Base-by-base conservation (phyloP, 1,140 invertebrate genomes). In the Procambarus clarkii region DNA sequence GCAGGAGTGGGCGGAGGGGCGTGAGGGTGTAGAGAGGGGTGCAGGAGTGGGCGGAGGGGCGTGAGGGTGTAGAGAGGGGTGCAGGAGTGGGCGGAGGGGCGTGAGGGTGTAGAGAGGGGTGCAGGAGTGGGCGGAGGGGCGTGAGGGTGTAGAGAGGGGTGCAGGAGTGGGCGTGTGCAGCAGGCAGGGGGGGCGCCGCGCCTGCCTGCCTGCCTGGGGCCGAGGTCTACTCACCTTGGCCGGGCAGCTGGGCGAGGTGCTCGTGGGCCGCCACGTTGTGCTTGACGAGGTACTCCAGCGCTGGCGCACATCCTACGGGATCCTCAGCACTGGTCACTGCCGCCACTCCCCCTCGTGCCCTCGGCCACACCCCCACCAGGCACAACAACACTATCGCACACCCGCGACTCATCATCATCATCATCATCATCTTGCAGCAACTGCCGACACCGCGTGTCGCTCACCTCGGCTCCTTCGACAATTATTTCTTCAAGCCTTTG, bases 231-330 rank as follows among this genome's bases (percentile, higher is more conserved):
- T 85, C 69, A 85, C 83, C 83, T 48, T 85, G 44, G 83, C 83
- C 69, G 21, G 83, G 83, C n/a, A 85, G 83, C 44, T 74, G 83
- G 21, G 83, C 64, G 5, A 85, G 83, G 46, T 85, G 83, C 45
- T 85, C 83, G 45, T 85, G 83, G 83, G 34, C 46, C 45, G 34
- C 83, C 15, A 85, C 21, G 64, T 85, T 74, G 21, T 85, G 64
- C 21, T 85, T 60, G 2, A 85, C 13, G 15, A 85, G 83, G 44
- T 69, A 71, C 44, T 85, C 13, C 44, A 85, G 45, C 11, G 83
- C 34, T 21, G 83, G 83, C 3, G 34, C 60, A 85, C 83, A 85
- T 11, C 83, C 83, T 24, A 71, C 46, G n/a, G 83, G 83, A 13
- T 85, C 83, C 44, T 74, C 34, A 24, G 81, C 60, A 46, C 44